Percentiles rank a stretch among this genome's conserved stretches.
Conservation (phyloP, 2,888 invertebrate genomes). For the Masnerella sp. region DNA sequence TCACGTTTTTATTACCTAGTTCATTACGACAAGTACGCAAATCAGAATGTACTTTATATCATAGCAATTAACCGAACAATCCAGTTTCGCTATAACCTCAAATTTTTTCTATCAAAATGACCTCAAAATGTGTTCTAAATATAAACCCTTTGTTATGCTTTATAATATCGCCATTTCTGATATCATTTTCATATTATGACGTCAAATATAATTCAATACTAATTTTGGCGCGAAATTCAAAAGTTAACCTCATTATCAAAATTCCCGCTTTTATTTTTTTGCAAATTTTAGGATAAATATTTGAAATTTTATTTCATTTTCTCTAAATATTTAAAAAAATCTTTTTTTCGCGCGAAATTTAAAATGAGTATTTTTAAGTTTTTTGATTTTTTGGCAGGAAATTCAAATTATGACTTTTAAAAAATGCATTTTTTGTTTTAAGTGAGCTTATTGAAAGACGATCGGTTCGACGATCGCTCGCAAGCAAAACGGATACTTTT, state of each 20-base stretch:
- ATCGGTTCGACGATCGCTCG: constrained; percentile 42
- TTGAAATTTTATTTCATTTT: too few species aligned
- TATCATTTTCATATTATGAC: neutral
- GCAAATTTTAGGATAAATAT: too few species aligned
- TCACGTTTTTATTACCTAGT: constrained; percentile 53
- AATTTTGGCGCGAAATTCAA: constrained; percentile 8
- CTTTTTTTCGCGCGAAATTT: too few species aligned
- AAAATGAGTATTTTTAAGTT: too few species aligned
- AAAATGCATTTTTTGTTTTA: neutral
- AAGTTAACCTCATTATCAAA: constrained; percentile 2
- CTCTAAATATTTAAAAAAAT: too few species aligned
- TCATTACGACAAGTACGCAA: constrained; percentile 29
- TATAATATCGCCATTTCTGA: too few species aligned
- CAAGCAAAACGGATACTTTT: constrained; percentile 56
- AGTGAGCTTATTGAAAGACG: constrained; percentile 21
- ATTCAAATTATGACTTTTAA: neutral
- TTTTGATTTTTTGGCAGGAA: constrained; percentile 6
- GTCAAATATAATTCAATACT: neutral
- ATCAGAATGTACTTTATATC: constrained; percentile 14
- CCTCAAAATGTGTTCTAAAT: neutral
- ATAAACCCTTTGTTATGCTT: too few species aligned
- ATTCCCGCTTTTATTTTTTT: too few species aligned
- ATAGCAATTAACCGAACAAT: constrained; percentile 20
- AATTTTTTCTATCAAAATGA: neutral
- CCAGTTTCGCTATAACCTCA: neutral